Conservation (phyloP, 2,888 invertebrate species). For the Phasia obesa region DNA sequence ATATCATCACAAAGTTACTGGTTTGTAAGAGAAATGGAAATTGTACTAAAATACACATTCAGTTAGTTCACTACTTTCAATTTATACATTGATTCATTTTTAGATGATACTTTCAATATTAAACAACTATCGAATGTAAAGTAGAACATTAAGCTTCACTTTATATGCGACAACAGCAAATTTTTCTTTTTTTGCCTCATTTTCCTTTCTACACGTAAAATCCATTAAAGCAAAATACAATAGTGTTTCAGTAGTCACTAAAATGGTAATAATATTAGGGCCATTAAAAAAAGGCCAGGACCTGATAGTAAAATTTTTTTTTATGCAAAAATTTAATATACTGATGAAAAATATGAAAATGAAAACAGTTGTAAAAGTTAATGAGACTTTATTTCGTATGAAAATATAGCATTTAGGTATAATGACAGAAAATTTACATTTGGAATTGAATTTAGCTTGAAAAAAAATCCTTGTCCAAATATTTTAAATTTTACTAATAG, state of each 20-base stretch:
- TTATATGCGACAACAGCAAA: slow-evolving; percentile 3
- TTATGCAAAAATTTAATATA: too few species aligned
- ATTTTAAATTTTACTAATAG: too few species aligned
- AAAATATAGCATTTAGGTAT: too few species aligned
- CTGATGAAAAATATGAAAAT: too few species aligned
- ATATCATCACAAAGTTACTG: neutral
- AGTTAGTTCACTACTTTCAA: neutral
- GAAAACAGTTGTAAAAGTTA: too few species aligned
- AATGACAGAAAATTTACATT: too few species aligned
- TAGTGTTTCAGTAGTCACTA: neutral
- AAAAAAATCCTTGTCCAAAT: too few species aligned
- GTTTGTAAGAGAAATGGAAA: neutral
- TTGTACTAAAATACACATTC: neutral
- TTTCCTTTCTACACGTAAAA: slow-evolving; percentile 34
- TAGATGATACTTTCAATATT: slow-evolving; percentile 4
- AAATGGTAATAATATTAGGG: neutral
- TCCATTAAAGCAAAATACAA: slow-evolving; percentile 32
- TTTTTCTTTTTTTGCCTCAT: neutral
- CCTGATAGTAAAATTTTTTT: neutral
- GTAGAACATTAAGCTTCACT: slow-evolving; percentile 10
- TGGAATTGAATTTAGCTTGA: too few species aligned
- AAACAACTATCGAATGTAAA: slow-evolving; percentile 5
- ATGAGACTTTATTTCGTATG: too few species aligned
- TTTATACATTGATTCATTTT: slow-evolving; percentile 15
- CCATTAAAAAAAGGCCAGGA: neutral